Evolutionary conservation across 2,797 vertebrate species (phyloP).

Genomic region (Vireo griseus): DNA sequence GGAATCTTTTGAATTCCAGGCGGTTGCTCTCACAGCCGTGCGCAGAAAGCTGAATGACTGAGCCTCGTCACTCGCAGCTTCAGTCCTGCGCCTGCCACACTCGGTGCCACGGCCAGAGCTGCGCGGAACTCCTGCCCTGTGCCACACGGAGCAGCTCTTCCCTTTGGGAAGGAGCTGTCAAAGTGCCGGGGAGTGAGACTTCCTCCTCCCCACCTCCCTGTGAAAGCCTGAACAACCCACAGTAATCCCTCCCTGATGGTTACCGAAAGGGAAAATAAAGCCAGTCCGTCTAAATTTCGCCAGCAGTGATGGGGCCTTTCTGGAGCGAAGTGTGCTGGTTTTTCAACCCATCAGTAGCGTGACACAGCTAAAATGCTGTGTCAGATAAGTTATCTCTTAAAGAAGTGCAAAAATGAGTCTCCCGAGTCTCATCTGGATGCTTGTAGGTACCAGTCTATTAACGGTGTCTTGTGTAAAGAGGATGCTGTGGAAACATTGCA

Average conservation of each 20-base stretch:
- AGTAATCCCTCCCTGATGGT: neutral
- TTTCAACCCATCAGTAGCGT: neutral
- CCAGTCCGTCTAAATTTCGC: neutral
- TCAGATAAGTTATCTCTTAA: neutral
- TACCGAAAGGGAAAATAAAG: neutral
- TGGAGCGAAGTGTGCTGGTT: neutral
- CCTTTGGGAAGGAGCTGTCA: neutral
- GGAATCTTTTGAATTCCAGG: neutral
- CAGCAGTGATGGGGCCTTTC: neutral
- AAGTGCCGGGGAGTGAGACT: neutral
- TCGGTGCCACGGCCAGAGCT: fast-evolving
- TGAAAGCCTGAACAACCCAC: neutral
- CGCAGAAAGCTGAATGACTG: neutral
- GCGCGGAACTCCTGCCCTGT: neutral
- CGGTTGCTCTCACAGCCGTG: neutral
- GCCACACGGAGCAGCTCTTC: neutral
- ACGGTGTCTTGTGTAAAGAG: neutral
- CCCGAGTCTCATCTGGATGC: neutral
- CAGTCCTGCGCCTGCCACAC: neutral
- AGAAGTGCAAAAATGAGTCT: neutral
- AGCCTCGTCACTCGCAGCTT: neutral
- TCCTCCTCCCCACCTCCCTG: neutral
- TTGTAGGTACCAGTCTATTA: neutral
- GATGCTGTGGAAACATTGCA: neutral
- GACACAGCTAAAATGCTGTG: neutral